phyloP scores from a whole-genome alignment of 2,113 vertebrate genomes.

The Spheniscus mendiculus region DNA sequence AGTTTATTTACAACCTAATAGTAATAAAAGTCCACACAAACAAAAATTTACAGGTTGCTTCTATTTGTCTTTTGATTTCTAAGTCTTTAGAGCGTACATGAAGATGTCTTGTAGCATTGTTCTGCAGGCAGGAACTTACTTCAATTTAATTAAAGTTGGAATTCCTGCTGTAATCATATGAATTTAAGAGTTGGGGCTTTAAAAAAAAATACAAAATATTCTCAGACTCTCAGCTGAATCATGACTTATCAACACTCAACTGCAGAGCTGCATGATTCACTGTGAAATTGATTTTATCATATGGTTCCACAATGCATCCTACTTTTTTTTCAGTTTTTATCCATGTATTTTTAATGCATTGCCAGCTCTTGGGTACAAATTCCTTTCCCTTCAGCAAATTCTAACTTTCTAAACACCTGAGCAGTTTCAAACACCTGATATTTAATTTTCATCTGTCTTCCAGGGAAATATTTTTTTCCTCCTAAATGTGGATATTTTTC shows the following conservation, averaged over 20 bases:
- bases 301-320: conserved; percentile 2
- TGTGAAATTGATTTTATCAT: conserved; percentile 51
- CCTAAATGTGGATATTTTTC: neutral
- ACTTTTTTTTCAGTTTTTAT: neutral
- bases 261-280: conserved; percentile 28
- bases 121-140: conserved; percentile 4
- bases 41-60: conserved; percentile 24
- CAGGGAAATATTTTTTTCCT: neutral
- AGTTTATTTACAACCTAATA: conserved; percentile 50
- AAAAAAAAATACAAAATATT: conserved; percentile 8
- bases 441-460: neutral
- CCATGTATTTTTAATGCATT: conserved; percentile 12
- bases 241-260: conserved; percentile 2
- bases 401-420: conserved; percentile 13
- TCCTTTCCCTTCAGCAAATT: conserved; percentile 25
- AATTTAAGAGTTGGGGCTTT: conserved; percentile 27
- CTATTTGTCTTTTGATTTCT: conserved; percentile 48
- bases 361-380: conserved; percentile 4
- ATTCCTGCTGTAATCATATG: conserved; percentile 23
- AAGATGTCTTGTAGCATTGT: neutral
- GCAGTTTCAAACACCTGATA: conserved; percentile 2
- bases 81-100: conserved; percentile 24
- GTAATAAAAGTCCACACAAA: conserved; percentile 23
- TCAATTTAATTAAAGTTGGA: conserved; percentile 51
- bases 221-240: conserved; percentile 25